These are phyloP conservation scores for Hydrophis major DNA, from an alignment of 2,797 vertebrate genomes.

Conservation along the genomic window DNA sequence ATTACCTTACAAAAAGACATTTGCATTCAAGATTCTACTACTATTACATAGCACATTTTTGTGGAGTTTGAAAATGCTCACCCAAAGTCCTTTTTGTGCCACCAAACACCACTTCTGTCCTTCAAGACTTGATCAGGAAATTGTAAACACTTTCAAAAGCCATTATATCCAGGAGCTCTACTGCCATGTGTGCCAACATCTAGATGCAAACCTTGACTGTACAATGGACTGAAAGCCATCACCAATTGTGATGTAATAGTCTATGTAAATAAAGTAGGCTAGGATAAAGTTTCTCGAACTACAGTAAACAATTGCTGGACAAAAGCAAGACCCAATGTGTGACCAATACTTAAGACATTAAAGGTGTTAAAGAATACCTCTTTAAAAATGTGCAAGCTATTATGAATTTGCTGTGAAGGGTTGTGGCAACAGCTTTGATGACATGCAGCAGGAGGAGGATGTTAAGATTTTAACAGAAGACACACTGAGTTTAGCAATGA, in stretches of 20 bases:
- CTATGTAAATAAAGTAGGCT: neutral
- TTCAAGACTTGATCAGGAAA: neutral
- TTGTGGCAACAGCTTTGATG: neutral
- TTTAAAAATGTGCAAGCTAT: neutral
- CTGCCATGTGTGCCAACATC: neutral
- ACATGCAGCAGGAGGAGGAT: neutral
- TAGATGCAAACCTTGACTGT: neutral
- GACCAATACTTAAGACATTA: neutral
- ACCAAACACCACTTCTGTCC: neutral
- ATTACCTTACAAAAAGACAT: neutral
- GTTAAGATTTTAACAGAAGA: neutral
- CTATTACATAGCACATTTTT: neutral
- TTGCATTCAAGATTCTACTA: neutral
- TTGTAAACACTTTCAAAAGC: neutral
- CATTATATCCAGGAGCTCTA: neutral
- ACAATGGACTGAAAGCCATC: neutral
- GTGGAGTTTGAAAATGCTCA: neutral
- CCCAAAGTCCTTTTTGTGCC: neutral
- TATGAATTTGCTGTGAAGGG: neutral
- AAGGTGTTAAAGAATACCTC: neutral
- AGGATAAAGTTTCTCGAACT: neutral
- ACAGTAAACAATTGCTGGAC: neutral
- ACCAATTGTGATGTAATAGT: too few species aligned
- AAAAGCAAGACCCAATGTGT: neutral
- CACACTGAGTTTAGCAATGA: neutral